Base-by-base conservation (phyloP, 2,888 invertebrate genomes). In the Lasioglossum marginatum region DNA sequence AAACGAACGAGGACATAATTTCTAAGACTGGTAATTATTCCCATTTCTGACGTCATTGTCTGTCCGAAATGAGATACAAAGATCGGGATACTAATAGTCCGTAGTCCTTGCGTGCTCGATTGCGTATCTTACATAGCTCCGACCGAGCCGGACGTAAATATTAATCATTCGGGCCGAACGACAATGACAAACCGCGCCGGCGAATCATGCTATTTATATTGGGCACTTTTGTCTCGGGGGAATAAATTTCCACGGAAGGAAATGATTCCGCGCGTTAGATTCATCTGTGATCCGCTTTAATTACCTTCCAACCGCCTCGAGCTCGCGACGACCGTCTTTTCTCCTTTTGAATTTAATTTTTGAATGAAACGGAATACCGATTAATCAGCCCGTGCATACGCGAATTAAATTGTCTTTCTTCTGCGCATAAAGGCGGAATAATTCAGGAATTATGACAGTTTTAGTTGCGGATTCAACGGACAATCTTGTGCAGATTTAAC, bases 251-350 rank as follows among this genome's bases (percentile, higher is more conserved):
- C 43, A 0, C 23, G 16, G 43, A 16, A 48, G 27, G 40, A 77
- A 79, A 82, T 76, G 72, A 75, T 70, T 48, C 31, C 23, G 23
- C 40, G 43, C 66, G 31, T 77, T 79, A 83, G 31, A 66, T 73
- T 72, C 60, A 72, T 73, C 79, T 40, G 68, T 71, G 72, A 68
- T 73, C 75, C 75, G 68, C 76, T 79, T 85, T 83, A 85, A 85
- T 85, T 85, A 76, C 78, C 84, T 45, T 75, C 72, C 71, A 45
- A 78, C 43, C n/a, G 78, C 60, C 78, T 68, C 76, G 70, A 78
- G 83, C 63, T 63, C 27, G 14, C 72, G 85, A 85, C 83, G 72
- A 66, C 43, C 73, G 78, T 52, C 72, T 75, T 83, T 37, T 57
- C 57, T 85, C 45, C 85, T 52, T n/a, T 72, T 83, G 45, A 68